Evolutionary conservation across 1,140 invertebrate genomes (phyloP).

Genomic region (Homarus americanus): DNA sequence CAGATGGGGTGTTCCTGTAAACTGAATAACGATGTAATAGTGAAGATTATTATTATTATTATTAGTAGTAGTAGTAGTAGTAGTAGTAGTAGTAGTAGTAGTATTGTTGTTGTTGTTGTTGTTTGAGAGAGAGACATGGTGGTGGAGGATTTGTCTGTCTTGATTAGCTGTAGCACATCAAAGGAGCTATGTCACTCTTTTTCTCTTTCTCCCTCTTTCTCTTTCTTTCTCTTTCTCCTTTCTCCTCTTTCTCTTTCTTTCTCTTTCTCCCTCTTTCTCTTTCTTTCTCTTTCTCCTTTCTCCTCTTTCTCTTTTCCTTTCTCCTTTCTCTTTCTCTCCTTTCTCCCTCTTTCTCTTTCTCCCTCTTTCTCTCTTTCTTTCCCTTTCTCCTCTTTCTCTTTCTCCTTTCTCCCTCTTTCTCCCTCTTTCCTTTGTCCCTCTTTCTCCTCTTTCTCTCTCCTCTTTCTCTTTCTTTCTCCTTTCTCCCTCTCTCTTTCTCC

Average conservation of each 20-base stretch:
- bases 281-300: not conserved
- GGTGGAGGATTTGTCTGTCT: too few species aligned
- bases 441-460: not conserved
- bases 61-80: too few species aligned
- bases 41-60: too few species aligned
- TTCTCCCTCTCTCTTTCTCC: not conserved
- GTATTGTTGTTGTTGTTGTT: too few species aligned
- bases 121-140: too few species aligned
- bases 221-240: too few species aligned
- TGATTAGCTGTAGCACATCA: too few species aligned
- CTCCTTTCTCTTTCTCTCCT: not conserved
- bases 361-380: not conserved
- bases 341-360: not conserved
- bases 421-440: not conserved
- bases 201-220: too few species aligned
- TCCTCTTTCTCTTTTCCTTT: not conserved
- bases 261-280: not conserved
- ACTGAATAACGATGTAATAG: too few species aligned
- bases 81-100: too few species aligned
- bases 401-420: not conserved
- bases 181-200: too few species aligned
- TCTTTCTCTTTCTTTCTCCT: not conserved
- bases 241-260: not conserved
- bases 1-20: too few species aligned
- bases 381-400: not conserved